Percentiles rank a stretch among this genome's conserved stretches.
These are phyloP conservation scores for Nerophis ophidion DNA, from an alignment of 2,113 vertebrate species.

Conservation along the genomic window DNA sequence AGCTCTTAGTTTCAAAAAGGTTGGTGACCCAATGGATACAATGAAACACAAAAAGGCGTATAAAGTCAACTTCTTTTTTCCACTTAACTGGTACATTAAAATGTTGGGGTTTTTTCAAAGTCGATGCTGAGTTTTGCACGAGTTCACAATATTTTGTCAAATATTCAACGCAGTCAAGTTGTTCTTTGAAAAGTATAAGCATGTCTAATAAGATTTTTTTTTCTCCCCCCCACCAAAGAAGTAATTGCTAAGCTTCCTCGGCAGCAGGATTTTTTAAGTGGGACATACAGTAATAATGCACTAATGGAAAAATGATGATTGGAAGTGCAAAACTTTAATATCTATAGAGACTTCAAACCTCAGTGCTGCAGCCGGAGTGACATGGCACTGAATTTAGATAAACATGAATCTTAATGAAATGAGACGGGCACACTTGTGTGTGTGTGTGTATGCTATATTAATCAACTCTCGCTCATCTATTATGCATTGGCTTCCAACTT, in stretches of 20 bases:
- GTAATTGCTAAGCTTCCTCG: slow-evolving; percentile 20
- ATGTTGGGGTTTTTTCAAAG: too few relatives aligned
- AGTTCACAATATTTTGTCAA: not conserved
- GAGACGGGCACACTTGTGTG: slow-evolving; percentile 2
- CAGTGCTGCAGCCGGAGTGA: not conserved
- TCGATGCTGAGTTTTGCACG: too few relatives aligned
- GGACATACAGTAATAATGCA: slow-evolving; percentile 1
- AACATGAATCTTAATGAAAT: slow-evolving; percentile 32
- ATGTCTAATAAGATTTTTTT: slow-evolving; percentile 22
- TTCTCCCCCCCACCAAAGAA: slow-evolving; percentile 1
- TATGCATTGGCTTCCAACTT: slow-evolving; percentile 22
- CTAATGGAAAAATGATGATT: slow-evolving; percentile 21
- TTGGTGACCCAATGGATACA: too few relatives aligned
- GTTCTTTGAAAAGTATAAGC: not conserved
- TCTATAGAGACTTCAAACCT: slow-evolving; percentile 30
- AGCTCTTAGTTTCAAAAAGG: too few relatives aligned
- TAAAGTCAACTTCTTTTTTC: too few relatives aligned
- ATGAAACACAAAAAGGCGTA: too few relatives aligned
- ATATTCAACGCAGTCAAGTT: not conserved
- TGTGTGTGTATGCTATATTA: slow-evolving; percentile 21
- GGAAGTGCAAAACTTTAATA: slow-evolving; percentile 16
- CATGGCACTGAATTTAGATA: slow-evolving; percentile 21
- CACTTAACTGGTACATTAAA: too few relatives aligned
- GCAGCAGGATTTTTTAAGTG: not conserved
- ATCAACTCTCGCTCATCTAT: slow-evolving; percentile 30